Evolutionary conservation across 2,888 invertebrate genomes (phyloP).

Genomic region (Patella depressa): DNA sequence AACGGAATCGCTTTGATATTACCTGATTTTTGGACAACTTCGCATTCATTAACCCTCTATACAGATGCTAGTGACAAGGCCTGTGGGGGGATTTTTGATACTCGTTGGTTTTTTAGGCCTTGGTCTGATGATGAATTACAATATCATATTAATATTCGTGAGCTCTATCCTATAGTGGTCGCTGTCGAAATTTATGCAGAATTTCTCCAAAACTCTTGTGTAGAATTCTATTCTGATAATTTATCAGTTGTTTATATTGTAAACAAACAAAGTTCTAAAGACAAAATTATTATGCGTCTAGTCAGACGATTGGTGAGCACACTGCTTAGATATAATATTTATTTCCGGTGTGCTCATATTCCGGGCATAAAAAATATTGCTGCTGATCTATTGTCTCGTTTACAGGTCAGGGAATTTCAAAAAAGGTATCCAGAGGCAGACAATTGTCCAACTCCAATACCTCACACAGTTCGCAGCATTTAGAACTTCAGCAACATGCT

Average conservation of each 20-base stretch:
- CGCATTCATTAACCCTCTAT: not conserved
- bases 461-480: too few relatives aligned
- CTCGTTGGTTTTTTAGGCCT: too few relatives aligned
- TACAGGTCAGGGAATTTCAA: conserved; percentile 14
- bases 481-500: too few relatives aligned
- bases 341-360: too few relatives aligned
- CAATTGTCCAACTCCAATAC: too few relatives aligned
- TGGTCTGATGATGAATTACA: too few relatives aligned
- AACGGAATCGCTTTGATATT: conserved; percentile 22
- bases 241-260: not conserved
- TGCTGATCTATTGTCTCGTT: conserved; percentile 19
- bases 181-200: too few relatives aligned
- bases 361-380: conserved; percentile 18
- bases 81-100: not conserved
- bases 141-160: too few relatives aligned
- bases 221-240: conserved; percentile 6
- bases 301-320: not conserved
- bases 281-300: not conserved
- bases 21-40: not conserved
- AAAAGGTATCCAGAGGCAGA: not conserved
- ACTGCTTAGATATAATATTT: conserved; percentile 13
- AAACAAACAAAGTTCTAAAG: conserved; percentile 15
- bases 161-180: too few relatives aligned
- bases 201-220: too few relatives aligned
- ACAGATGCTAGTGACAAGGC: not conserved